phyloP scores from a whole-genome alignment of 2,113 vertebrate genomes.

The Lophius piscatorius region DNA sequence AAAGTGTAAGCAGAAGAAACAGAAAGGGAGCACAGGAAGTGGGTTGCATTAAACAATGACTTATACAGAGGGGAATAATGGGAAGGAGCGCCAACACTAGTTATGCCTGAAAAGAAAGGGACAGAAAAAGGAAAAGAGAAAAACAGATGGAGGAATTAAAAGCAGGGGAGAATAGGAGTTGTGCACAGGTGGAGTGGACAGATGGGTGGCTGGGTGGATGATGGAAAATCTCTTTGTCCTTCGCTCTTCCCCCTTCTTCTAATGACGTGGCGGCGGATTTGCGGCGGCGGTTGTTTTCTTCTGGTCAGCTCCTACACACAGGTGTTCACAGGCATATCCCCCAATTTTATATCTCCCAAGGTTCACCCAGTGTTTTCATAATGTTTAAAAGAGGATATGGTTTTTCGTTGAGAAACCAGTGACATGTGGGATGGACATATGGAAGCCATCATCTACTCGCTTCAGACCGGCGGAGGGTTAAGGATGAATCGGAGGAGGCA shows the following conservation, averaged over 20 bases:
- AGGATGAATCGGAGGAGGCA: conserved; percentile 42
- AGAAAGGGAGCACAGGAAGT: conserved; percentile 24
- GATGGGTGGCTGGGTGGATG: conserved; percentile 54
- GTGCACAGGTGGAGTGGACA: conserved; percentile 76
- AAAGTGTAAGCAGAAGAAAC: conserved; percentile 42
- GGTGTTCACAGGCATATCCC: conserved; percentile 66
- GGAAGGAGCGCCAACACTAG: conserved; percentile 50
- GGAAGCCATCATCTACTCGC: conserved; percentile 68
- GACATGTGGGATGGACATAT: conserved; percentile 72
- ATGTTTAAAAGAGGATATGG: conserved; percentile 61
- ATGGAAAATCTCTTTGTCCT: conserved; percentile 73
- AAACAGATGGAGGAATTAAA: conserved; percentile 76
- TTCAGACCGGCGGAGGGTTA: conserved; percentile 35
- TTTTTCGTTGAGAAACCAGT: conserved; percentile 67
- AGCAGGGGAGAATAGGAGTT: conserved; percentile 53
- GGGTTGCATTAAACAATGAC: conserved; percentile 24
- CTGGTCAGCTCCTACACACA: conserved; percentile 65
- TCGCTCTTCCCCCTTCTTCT: conserved; percentile 44
- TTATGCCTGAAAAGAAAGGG: conserved; percentile 54
- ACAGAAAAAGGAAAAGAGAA: conserved; percentile 55
- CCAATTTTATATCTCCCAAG: conserved; percentile 68
- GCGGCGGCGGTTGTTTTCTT: conserved; percentile 45
- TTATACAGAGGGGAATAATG: conserved; percentile 48
- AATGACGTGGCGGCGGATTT: conserved; percentile 73
- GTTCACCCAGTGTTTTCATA: conserved; percentile 62